These are phyloP conservation scores for Muraenolepis orangiensis DNA, from an alignment of 2,797 vertebrate species.

Conservation along the genomic window DNA sequence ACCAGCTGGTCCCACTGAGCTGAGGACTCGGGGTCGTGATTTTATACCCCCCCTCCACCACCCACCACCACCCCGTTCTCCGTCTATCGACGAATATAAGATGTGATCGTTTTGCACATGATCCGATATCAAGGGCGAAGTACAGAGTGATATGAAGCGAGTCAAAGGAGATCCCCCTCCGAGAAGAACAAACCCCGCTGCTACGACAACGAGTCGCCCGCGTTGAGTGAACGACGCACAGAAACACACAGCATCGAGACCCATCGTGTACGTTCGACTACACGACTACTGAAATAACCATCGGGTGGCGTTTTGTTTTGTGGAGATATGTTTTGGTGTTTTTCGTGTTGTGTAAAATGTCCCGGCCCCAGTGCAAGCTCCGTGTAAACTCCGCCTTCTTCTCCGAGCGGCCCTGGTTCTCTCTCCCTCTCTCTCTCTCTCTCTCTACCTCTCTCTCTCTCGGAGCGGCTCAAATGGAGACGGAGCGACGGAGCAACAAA, in stretches of 20 bases:
- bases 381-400: conserved; percentile 81
- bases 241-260: background rate
- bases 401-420: conserved; percentile 79
- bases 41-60: too few relatives aligned
- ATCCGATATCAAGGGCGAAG: background rate
- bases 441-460: too few relatives aligned
- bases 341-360: conserved; percentile 65
- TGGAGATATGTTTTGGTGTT: conserved; percentile 44
- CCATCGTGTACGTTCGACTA: background rate
- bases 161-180: conserved; percentile 34
- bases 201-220: conserved; percentile 7
- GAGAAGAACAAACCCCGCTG: conserved; percentile 27
- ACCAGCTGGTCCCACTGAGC: conserved; percentile 34
- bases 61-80: too few relatives aligned
- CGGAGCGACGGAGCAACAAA: conserved; percentile 68
- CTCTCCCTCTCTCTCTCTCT: too few relatives aligned
- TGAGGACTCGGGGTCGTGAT: conserved; percentile 50
- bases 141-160: background rate
- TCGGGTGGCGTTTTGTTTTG: conserved; percentile 12
- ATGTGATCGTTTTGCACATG: background rate
- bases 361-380: conserved; percentile 61
- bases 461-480: conserved; percentile 54
- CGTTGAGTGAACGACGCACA: background rate
- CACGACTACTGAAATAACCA: background rate
- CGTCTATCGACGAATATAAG: background rate